Base-by-base conservation (phyloP, 2,797 vertebrate genomes). In the Sylvia borin region DNA sequence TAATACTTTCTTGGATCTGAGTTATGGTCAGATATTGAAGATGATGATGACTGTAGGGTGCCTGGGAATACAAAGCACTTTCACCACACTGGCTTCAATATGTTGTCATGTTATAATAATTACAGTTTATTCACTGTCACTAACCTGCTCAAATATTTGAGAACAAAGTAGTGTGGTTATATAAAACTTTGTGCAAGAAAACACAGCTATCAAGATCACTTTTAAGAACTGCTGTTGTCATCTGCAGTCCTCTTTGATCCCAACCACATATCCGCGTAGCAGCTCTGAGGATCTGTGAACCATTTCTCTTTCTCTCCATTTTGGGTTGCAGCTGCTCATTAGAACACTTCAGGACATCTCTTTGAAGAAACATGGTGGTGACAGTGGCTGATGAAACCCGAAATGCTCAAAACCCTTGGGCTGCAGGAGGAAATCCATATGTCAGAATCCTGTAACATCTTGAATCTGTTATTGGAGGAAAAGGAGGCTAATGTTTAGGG, bases 251-350 rank as follows among this genome's bases (percentile, higher is more conserved):
- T 43, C 40, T 97, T 96, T 96, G 95, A 96, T 95, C 61, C 87
- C 58, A 64, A 71, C 91, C 91, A 67, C 83, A 93, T 55, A 88
- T 82, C 75, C 1, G 0, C 26, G 24, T 93, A 61, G 92, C 88
- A 93, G 93, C 90, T 90, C 84, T 67, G 81, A 88, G 80, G 93
- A 92, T 97, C 95, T 97, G 87, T 64, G 84, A 94, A 83, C 40
- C 66, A 90, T 94, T 93, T 91, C 64, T 85, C 85, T 91, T 96
- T 96, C 93, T 96, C 87, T 85, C 88, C 67, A 22, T 93, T 96
- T 92, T 27, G 73, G 48, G 47, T 94, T 92, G 72, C 8, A 74
- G 91, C 95, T 97, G 94, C 93, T 95, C 11, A 3, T 94, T 94
- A 95, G 85, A 97, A 68, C 79, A 81, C 48, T 64, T 79, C 70